A percentile compares a stretch with the other conserved stretches of the same genome.
Evolutionary conservation across 2,113 vertebrate genomes (phyloP).

Genomic region (Odocoileus hemionus): DNA sequence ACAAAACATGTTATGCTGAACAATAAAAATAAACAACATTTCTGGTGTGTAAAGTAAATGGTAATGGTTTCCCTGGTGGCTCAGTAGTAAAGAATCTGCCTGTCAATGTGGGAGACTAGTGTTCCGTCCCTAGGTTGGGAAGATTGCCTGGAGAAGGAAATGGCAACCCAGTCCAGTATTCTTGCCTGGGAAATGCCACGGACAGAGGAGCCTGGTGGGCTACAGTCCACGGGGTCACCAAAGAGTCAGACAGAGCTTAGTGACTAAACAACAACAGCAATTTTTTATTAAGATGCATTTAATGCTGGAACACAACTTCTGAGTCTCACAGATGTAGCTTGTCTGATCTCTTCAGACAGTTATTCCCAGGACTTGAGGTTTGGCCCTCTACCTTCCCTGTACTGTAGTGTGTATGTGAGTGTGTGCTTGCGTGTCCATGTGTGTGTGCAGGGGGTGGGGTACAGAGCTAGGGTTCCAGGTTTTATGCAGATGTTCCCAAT

Average conservation of each 20-base stretch:
- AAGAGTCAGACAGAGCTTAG: neutral
- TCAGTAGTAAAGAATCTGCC: neutral
- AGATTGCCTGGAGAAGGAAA: neutral
- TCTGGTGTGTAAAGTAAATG: neutral
- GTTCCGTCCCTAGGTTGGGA: neutral
- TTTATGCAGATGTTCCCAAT: neutral
- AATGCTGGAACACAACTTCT: neutral
- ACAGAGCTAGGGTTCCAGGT: neutral
- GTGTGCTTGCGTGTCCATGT: neutral
- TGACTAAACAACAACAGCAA: neutral
- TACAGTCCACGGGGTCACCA: neutral
- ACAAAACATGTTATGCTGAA: neutral
- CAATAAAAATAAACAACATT: neutral
- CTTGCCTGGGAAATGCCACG: neutral
- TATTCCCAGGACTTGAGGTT: neutral
- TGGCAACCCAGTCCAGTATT: neutral
- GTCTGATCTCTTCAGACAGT: neutral
- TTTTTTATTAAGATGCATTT: neutral
- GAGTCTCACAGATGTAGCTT: neutral
- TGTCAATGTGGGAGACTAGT: fast-evolving
- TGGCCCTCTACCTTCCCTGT: neutral
- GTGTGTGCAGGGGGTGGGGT: neutral
- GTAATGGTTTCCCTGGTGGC: neutral
- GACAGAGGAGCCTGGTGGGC: neutral
- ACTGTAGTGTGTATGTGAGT: fast-evolving